phyloP scores from a whole-genome alignment of 2,113 vertebrate genomes.

The Mastomys natalensis region DNA sequence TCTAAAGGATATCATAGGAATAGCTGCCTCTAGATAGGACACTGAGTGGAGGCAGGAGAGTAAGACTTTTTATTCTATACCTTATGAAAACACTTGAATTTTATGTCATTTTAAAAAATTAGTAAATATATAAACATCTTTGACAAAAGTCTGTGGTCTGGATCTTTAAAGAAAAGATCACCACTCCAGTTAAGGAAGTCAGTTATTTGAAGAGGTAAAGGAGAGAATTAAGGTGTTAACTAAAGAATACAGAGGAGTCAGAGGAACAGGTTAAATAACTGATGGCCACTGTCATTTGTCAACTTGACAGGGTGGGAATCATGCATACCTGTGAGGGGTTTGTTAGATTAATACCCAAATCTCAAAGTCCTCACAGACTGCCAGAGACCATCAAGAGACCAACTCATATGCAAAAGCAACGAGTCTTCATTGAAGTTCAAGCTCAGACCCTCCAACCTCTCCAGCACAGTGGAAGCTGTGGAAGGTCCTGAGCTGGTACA shows the following conservation, averaged over 20 bases:
- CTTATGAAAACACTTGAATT: background rate
- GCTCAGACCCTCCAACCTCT: too few relatives aligned
- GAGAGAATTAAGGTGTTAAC: background rate
- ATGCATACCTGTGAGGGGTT: background rate
- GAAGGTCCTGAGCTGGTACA: too few relatives aligned
- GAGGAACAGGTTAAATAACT: background rate
- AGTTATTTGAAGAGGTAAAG: background rate
- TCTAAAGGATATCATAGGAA: background rate
- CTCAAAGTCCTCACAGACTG: too few relatives aligned
- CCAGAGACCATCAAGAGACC: too few relatives aligned
- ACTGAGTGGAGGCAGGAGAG: background rate
- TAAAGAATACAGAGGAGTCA: background rate
- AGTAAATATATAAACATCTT: background rate
- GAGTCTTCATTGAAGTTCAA: too few relatives aligned
- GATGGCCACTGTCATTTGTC: background rate
- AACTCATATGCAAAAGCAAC: too few relatives aligned
- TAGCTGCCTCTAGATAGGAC: background rate
- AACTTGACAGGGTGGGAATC: background rate
- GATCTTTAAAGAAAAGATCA: background rate
- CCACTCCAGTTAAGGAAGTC: background rate
- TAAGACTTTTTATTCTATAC: background rate
- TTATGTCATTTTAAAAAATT: background rate
- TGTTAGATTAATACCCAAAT: background rate
- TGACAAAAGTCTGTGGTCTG: background rate
- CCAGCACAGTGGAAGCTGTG: too few relatives aligned